A percentile compares a stretch with the other conserved stretches of the same genome.
These are phyloP conservation scores for Sakesphorus luctuosus DNA, from an alignment of 2,113 vertebrate genomes.

Conservation along the genomic window DNA sequence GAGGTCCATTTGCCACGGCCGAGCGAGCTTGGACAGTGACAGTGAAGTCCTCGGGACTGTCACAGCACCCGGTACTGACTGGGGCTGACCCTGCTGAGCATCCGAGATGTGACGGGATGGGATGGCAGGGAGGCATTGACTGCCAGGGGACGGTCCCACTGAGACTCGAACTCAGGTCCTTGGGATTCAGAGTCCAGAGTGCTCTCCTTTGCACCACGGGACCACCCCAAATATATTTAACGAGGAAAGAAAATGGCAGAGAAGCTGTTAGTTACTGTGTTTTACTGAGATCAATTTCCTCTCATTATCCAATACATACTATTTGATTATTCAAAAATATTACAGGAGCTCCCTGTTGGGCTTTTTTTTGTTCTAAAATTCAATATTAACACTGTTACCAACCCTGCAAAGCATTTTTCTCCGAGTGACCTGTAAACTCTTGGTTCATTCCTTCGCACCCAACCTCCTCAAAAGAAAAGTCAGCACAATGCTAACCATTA, in stretches of 20 bases:
- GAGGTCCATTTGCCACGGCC: too few relatives aligned
- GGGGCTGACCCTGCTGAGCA: too few relatives aligned
- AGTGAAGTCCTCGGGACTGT: too few relatives aligned
- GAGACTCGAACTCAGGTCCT: too few relatives aligned
- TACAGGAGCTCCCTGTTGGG: rapidly evolving
- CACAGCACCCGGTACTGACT: too few relatives aligned
- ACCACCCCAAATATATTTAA: not conserved
- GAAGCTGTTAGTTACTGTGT: not conserved
- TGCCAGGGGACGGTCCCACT: too few relatives aligned
- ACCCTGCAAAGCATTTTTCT: not conserved
- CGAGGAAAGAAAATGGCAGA: not conserved
- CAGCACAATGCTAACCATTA: not conserved
- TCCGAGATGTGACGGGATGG: too few relatives aligned
- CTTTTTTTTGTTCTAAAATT: not conserved
- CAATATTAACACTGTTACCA: not conserved
- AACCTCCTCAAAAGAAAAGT: not conserved
- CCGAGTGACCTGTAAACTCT: not conserved
- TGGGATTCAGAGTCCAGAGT: too few relatives aligned
- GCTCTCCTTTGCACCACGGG: too few relatives aligned
- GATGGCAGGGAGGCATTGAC: too few relatives aligned
- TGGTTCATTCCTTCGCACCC: not conserved
- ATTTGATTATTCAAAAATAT: not conserved
- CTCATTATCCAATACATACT: not conserved
- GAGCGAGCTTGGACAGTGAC: too few relatives aligned
- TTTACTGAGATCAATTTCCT: not conserved